phyloP scores from a whole-genome alignment of 2,797 vertebrate genomes.

The Sphenodon punctatus region DNA sequence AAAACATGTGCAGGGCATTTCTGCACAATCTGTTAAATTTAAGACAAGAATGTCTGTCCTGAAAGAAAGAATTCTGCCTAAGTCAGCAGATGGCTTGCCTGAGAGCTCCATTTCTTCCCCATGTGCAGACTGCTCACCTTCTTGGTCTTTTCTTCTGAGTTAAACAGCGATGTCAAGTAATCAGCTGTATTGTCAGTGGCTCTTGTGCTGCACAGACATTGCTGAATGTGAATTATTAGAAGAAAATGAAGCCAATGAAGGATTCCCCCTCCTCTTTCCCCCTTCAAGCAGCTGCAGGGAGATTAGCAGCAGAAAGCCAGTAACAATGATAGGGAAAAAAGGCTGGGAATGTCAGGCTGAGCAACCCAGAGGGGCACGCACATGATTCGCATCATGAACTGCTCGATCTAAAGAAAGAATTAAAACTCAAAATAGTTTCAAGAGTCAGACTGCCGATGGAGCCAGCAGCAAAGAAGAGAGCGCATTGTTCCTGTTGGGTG shows the following conservation, averaged over 20 bases:
- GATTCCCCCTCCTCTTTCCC: neutral
- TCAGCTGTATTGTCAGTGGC: constrained; percentile 41
- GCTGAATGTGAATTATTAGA: neutral
- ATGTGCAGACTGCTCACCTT: constrained; percentile 11
- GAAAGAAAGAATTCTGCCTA: neutral
- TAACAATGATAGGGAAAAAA: neutral
- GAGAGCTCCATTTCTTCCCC: constrained; percentile 32
- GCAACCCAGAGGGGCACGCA: neutral
- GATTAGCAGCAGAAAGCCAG: neutral
- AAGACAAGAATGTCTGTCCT: neutral
- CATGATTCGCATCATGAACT: neutral
- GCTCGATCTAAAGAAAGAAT: neutral
- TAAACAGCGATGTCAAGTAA: constrained; percentile 43
- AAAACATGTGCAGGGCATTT: constrained; percentile 7
- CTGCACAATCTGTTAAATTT: neutral
- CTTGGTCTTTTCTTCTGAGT: constrained; percentile 43
- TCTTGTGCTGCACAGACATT: constrained; percentile 12
- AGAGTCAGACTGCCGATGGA: neutral
- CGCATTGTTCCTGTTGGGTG: neutral
- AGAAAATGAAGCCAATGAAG: neutral
- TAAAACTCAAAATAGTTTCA: neutral
- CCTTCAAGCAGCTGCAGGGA: neutral
- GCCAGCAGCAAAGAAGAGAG: neutral
- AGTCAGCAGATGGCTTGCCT: constrained; percentile 16
- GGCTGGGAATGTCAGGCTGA: neutral